These are phyloP conservation scores for Tonatia bakeri DNA, from an alignment of 2,113 vertebrate species.

Conservation along the genomic window DNA sequence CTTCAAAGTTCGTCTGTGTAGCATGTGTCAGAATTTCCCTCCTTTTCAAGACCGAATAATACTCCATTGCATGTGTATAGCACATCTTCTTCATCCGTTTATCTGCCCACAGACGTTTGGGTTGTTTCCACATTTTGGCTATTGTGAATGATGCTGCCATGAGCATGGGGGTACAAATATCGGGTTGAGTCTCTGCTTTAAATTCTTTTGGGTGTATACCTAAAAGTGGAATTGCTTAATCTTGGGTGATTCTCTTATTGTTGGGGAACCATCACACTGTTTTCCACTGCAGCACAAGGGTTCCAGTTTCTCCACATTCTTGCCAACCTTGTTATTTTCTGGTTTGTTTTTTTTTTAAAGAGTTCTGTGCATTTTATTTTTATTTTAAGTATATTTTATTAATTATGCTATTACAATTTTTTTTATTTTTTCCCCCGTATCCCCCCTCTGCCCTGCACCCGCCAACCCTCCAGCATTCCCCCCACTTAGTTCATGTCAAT, in stretches of 20 bases:
- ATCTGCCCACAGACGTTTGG: background rate
- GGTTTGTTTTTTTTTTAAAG: background rate
- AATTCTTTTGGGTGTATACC: background rate
- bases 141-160: background rate
- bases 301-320: background rate
- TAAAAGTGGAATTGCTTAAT: background rate
- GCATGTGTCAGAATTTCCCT: background rate
- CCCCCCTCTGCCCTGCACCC: too few relatives aligned
- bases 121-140: background rate
- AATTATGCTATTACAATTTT: too few relatives aligned
- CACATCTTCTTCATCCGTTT: background rate
- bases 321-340: background rate
- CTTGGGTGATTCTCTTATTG: background rate
- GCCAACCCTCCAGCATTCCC: too few relatives aligned
- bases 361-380: too few relatives aligned
- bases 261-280: background rate
- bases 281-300: background rate
- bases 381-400: too few relatives aligned
- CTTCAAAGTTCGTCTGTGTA: background rate
- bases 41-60: background rate
- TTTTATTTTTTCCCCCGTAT: too few relatives aligned
- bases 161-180: background rate
- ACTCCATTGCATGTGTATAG: background rate
- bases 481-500: too few relatives aligned
- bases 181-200: background rate